Evolutionary conservation across 2,888 invertebrate genomes (phyloP).

Genomic region (Phaedon cochleariae): DNA sequence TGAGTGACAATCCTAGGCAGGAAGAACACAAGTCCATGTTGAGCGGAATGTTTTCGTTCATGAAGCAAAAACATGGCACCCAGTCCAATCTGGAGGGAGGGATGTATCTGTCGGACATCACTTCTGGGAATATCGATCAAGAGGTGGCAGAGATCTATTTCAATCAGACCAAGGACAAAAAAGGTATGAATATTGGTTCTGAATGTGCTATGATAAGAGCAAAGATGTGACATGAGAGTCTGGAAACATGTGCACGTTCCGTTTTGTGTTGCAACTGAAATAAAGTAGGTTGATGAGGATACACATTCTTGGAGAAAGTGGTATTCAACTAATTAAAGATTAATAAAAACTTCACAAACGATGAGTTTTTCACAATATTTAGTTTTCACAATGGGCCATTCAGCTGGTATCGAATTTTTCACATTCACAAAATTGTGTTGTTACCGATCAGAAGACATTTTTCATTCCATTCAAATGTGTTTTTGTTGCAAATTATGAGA

Average conservation of each 20-base stretch:
- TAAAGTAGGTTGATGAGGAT: no score
- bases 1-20: constrained; percentile 45
- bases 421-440: no score
- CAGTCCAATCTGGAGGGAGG: constrained; percentile 68
- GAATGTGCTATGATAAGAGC: background rate
- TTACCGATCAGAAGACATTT: no score
- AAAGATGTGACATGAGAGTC: background rate
- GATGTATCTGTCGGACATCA: constrained; percentile 91
- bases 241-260: background rate
- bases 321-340: no score
- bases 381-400: no score
- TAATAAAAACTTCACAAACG: no score
- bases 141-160: constrained; percentile 90
- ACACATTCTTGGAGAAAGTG: no score
- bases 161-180: constrained; percentile 62
- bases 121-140: constrained; percentile 90
- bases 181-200: constrained; percentile 27
- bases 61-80: constrained; percentile 71
- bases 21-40: constrained; percentile 73
- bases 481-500: no score
- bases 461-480: no score
- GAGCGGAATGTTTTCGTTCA: constrained; percentile 92
- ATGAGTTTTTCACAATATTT: no score
- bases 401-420: no score
- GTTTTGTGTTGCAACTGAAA: background rate